phyloP scores from a whole-genome alignment of 2,113 vertebrate genomes.

The Pseudolaguvia tuberculata region DNA sequence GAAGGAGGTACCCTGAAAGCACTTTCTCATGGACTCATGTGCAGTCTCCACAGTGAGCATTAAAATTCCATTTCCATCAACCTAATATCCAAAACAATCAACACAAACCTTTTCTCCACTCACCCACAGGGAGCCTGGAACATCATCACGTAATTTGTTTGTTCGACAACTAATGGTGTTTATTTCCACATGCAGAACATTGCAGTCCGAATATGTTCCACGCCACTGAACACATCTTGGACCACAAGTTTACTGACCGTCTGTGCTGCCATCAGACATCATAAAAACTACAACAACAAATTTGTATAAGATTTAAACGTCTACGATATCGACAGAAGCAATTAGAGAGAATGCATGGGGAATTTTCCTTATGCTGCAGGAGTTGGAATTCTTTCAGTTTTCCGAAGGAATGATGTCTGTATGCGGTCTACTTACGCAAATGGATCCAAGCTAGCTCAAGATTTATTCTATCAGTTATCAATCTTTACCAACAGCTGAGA shows the following conservation, averaged over 20 bases:
- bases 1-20: too few relatives aligned
- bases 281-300: constrained; percentile 36
- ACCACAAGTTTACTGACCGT: constrained; percentile 3
- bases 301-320: not conserved
- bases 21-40: too few relatives aligned
- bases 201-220: not conserved
- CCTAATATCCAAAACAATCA: constrained; percentile 6
- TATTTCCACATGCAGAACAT: constrained; percentile 10
- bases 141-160: constrained; percentile 16
- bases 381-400: constrained; percentile 19
- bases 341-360: not conserved
- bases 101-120: not conserved
- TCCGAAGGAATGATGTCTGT: constrained; percentile 9
- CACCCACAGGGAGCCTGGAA: not conserved
- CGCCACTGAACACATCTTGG: not conserved
- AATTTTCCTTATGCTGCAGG: not conserved
- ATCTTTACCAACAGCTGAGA: constrained; percentile 5
- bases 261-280: constrained; percentile 37
- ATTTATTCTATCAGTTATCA: constrained; percentile 12
- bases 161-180: constrained; percentile 12
- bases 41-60: too few relatives aligned
- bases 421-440: not conserved
- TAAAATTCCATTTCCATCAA: not conserved
- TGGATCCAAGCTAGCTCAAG: constrained; percentile 1
- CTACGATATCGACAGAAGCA: not conserved